Base-by-base conservation (phyloP, 2,113 vertebrate genomes). In the Planiliza haematocheilus region DNA sequence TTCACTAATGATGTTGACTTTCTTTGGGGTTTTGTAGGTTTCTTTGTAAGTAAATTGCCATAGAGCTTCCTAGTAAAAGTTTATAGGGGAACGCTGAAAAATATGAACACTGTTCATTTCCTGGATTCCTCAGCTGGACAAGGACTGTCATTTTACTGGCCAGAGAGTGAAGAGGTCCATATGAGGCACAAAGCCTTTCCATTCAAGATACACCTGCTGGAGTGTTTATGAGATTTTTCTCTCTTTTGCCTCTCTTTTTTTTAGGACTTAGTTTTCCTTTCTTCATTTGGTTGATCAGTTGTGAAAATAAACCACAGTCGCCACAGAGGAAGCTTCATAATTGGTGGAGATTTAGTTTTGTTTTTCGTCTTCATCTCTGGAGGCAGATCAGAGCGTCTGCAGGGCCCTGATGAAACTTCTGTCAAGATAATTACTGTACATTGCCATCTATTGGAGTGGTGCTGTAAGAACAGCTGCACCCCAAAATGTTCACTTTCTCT, bases 391-490 rank as follows among this genome's bases (percentile, higher is more conserved):
- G 70, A 57, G 62, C 50, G 42, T 55, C 18, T 57, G 43, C 66
- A 64, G 80, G 43, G 42, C 57, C 24, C 43, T 14, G 7, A 37
- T 60, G 20, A 48, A 73, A 59, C 46, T 51, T 84, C 57, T 14
- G 8, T 68, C 14, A 41, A 49, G 62, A 11, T 68, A 63, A 53
- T 81, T 45, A 62, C 24, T 30, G 24, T 30, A 30, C 52, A 70
- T 85, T 77, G 91, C 91, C 90, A 79, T 67, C 91, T 92, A 24
- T 86, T 81, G 88, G 91, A 74, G 71, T 1, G 21, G 41, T 77
- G 57, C 63, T 66, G 86, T 50, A 85, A 86, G 57, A 85, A 46
- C 84, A 79, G 38, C 48, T 49, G 59, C 16, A 46, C 11, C 66
- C 59, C 21, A 39, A 56, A 71, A 52, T 43, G 30, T 13, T 39